phyloP scores from a whole-genome alignment of 2,888 invertebrate genomes.

The Dolomedes plantarius region DNA sequence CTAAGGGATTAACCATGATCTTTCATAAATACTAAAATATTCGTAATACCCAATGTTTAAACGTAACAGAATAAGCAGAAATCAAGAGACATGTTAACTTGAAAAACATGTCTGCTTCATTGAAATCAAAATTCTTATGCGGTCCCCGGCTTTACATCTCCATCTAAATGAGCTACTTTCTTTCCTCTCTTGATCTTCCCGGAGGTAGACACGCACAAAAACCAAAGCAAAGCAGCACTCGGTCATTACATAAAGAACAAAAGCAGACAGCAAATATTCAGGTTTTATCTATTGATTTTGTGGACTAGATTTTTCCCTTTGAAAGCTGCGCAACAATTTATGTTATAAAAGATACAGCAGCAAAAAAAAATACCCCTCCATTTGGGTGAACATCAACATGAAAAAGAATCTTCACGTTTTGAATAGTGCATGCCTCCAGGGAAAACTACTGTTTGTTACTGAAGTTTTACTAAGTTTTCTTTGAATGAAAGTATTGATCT shows the following conservation, averaged over 20 bases:
- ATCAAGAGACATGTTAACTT: no score
- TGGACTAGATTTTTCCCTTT: neutral
- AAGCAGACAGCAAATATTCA: neutral
- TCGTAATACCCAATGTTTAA: no score
- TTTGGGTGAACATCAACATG: neutral
- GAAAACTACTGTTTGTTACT: slow-evolving; percentile 6
- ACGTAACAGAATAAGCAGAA: no score
- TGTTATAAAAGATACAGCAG: neutral
- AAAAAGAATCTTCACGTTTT: neutral
- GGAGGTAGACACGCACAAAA: neutral
- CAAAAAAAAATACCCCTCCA: neutral
- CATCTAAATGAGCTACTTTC: neutral
- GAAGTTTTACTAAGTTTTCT: slow-evolving; percentile 19
- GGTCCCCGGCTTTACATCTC: neutral
- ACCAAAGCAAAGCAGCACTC: neutral
- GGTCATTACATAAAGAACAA: slow-evolving; percentile 4
- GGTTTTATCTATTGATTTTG: slow-evolving; percentile 6
- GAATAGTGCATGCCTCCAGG: slow-evolving; percentile 3
- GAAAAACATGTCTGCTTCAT: no score
- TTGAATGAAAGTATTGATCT: slow-evolving; percentile 9
- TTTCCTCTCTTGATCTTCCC: neutral
- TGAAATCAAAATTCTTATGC: no score
- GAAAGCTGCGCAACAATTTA: neutral
- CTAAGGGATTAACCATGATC: no score
- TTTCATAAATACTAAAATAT: no score